Evolutionary conservation across 2,888 invertebrate species (phyloP), one percentile per base, ranked within the genome.

Genomic region (Platypus cylindrus): DNA sequence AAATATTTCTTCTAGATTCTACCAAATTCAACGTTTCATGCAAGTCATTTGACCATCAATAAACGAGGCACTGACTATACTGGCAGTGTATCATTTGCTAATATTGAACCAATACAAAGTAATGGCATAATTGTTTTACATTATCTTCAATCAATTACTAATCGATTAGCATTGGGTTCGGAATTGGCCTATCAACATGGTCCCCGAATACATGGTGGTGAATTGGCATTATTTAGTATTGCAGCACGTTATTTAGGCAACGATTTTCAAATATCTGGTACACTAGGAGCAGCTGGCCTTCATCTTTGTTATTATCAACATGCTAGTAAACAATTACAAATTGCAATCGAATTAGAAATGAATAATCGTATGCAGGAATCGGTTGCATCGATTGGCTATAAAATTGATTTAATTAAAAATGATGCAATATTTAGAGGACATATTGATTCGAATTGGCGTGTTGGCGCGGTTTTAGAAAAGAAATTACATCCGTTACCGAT

Each of bases 161-260:
- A 76, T 42, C 71, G 74, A 26, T 58, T 94, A 48, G 84, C 90
- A 9, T 55, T 95, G 37, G 97, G 97, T 27, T 79, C 86, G 2
- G 98, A 98, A 66, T 62, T 95, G 37, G 84, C 91, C 40, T 91
- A 90, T 63, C 98, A 98, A 62, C 85, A 86, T 48, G 90, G 89
- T 2, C 73, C 80, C 23, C 78, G 81, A 45, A 76, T 95, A 37
- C 87, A 89, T 48, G 93, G 91, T 12, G 85, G 85, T 2, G 84
- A 90, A 60, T 75, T 93, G 30, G 85, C 91, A 7, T 72, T 91
- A 34, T 69, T 90, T 3, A 90, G 93, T 15, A 75, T 81, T 5
- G 89, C 87, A 18, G 90, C 79, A 1, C 72, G 89, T 58, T 66
- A 68, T 48, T 57, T 65, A 34, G 67, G 63, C 3, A 68, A 68